Evolutionary conservation across 2,888 invertebrate species (phyloP), one percentile per base, ranked within the genome.

Genomic region (Caenorhabditis sulstoni): DNA sequence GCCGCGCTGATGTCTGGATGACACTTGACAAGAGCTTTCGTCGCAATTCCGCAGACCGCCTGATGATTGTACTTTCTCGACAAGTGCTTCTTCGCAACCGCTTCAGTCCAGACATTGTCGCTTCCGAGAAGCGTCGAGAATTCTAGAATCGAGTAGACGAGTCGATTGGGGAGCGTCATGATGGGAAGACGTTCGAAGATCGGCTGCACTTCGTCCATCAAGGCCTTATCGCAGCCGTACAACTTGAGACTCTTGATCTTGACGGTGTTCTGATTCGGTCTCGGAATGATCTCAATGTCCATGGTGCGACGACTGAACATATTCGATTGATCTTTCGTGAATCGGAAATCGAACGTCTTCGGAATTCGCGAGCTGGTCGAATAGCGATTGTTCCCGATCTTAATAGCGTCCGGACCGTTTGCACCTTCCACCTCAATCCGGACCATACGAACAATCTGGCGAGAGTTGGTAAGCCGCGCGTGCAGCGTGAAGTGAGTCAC

Each of bases 351-450:
- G 45, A 81, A 79, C 22, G 61, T 37, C 45, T 81, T 58, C 3
- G 49, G 41, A 1, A 16, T 35, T 9, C 53, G 29, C 4, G 76
- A 55, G 12, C 39, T 12, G 23, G 65, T 39, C 12, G 65, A 14
- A 12, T 74, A 53, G 7, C 59, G 35, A 9, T 53, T 53, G 11
- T 45, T 55, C 1, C 57, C 57, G 11, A 67, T 50, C 50, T 58
- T 61, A 12, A 62, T 14, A 11, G n/a, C 49, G 0, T 64, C 73
- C n/a, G 81, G 81, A 4, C 66, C 71, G 8, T 39, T 73, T 1
- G 20, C 20, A 7, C 75, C 81, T 8, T 71, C 71, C 14, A 85
- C 81, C 57, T 83, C 83, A 1, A 85, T 23, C 20, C 85, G 64
- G 14, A 85, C 39, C 39, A 70, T 75, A 55, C 81, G 47, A 8